Base-by-base conservation (phyloP, 2,888 invertebrate genomes). In the Aquatica leii region DNA sequence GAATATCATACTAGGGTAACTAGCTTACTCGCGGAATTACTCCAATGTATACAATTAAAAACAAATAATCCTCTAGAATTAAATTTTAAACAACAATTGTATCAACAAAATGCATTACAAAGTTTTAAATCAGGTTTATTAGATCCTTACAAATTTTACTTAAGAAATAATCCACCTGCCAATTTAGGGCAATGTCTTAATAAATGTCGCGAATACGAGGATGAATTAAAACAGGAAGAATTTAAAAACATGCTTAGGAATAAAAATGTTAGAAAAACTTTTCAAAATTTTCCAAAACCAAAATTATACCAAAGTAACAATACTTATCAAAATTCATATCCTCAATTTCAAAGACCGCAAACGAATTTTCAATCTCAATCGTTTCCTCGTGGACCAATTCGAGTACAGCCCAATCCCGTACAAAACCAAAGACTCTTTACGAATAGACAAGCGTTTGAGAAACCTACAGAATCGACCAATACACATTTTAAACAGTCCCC, bases 361-460 rank as follows among this genome's bases (percentile, higher is more conserved):
- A 12, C 4, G 9, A 31, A 31, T 31, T 31, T 6, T 9, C 31
- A n/a, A 40, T 40, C 40, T 8, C 40, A n/a, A n/a, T n/a, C 8
- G n/a, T 40, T 40, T 40, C 40, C 40, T 8, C 5, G 40, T 4
- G 40, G n/a, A 3, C 34, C 51, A 12, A 34, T 51, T 1, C 14
- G 3, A 1, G 17, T 34, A 17, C 35, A 51, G 9, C 12, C 18
- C 8, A 15, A 17, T 5, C 20, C 53, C 2, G 40, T 11, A 1
- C 46, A 20, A 49, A 15, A 51, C 20, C 12, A 31, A 50, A 34
- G 20, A 21, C 51, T 51, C 18, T 31, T 31, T 8, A 51, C 57
- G 6, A 57, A 57, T 15, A 21, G 6, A 14, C 57, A 57, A 31
- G 57, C 49, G 8, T 57, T 57, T 43, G 55, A 46, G 2, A 55